phyloP scores from a whole-genome alignment of 2,113 vertebrate genomes.

The Cepphus grylle region DNA sequence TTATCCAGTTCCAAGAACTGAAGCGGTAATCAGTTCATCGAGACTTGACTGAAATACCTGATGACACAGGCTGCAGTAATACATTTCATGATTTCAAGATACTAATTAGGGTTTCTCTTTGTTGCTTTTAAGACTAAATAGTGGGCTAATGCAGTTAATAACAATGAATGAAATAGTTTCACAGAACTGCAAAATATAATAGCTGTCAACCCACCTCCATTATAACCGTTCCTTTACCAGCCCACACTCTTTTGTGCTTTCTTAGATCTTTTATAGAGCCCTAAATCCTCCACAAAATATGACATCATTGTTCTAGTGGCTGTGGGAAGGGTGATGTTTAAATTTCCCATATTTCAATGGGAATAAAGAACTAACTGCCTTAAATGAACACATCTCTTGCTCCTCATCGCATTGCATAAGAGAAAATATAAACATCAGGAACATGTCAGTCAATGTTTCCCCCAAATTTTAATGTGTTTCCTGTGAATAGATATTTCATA shows the following conservation, averaged over 20 bases:
- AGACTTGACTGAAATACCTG: background rate
- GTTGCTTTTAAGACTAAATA: background rate
- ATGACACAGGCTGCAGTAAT: background rate
- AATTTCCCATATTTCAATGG: background rate
- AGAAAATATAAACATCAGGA: background rate
- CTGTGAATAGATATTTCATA: background rate
- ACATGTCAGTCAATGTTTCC: background rate
- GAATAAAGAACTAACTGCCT: background rate
- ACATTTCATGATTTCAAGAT: background rate
- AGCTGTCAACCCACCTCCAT: slow-evolving; percentile 23
- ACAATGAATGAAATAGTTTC: slow-evolving; percentile 45
- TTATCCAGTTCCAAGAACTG: background rate
- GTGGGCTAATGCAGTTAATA: background rate
- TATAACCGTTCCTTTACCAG: background rate
- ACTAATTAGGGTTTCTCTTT: slow-evolving; percentile 25
- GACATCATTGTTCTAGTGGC: slow-evolving; percentile 10
- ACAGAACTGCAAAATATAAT: background rate
- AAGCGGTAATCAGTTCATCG: background rate
- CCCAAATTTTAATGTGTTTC: background rate
- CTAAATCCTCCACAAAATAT: slow-evolving; percentile 13
- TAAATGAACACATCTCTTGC: background rate
- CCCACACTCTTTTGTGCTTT: slow-evolving; percentile 12
- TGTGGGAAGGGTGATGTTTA: slow-evolving; percentile 19
- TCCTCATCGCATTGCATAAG: background rate
- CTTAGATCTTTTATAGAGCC: background rate